Percentiles rank a stretch among this genome's conserved stretches.
Conservation (phyloP, 1,140 invertebrate genomes). For the Bombus polaris region DNA sequence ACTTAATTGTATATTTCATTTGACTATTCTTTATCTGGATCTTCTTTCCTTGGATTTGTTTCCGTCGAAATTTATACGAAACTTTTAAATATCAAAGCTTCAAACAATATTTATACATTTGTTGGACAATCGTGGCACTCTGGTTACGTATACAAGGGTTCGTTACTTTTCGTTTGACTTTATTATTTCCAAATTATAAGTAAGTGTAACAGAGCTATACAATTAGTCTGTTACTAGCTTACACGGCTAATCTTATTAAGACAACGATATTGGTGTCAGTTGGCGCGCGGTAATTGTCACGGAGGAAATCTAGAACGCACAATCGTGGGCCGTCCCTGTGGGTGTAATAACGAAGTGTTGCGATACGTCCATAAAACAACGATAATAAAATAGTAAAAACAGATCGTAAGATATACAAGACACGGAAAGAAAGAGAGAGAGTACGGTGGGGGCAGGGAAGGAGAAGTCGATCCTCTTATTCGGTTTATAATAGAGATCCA, state of each 20-base stretch:
- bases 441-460: accelerated
- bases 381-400: neutral
- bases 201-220: no score
- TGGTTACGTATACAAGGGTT: neutral
- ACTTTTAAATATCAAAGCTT: no score
- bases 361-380: neutral
- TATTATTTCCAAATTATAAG: neutral
- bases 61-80: no score
- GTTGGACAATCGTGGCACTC: no score
- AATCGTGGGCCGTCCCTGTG: constrained; percentile 12
- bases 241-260: neutral
- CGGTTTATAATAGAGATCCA: neutral
- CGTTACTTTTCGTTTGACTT: neutral
- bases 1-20: no score
- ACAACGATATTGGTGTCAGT: constrained; percentile 14
- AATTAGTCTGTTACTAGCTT: neutral
- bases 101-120: no score
- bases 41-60: no score
- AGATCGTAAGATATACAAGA: neutral
- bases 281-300: constrained; percentile 18
- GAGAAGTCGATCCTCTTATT: neutral
- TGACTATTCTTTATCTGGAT: no score
- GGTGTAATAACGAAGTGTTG: constrained; percentile 8
- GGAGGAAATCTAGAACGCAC: neutral
- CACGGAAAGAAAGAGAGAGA: neutral